These are phyloP conservation scores for Callopanchax toddi DNA, from an alignment of 2,113 vertebrate species.

Conservation along the genomic window DNA sequence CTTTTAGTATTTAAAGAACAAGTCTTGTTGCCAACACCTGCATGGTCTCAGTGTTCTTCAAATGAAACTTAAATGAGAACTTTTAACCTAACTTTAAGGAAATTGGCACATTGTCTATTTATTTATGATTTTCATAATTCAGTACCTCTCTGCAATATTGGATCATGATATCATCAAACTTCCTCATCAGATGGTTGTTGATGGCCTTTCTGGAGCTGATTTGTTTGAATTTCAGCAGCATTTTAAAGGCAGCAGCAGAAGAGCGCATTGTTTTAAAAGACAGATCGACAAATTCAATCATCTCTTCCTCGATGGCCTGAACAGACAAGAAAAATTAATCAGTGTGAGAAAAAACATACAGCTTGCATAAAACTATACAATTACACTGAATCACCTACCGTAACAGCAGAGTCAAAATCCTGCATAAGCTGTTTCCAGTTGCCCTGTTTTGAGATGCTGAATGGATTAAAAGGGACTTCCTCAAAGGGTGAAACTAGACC, in stretches of 20 bases:
- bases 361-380: not conserved
- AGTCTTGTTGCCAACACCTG: too few relatives aligned
- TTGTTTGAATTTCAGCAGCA: conserved; percentile 90
- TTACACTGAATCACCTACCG: conserved; percentile 70
- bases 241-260: conserved; percentile 88
- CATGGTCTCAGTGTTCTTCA: too few relatives aligned
- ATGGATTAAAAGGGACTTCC: conserved; percentile 85
- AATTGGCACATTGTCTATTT: too few relatives aligned
- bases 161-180: conserved; percentile 85
- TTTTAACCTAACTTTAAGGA: too few relatives aligned
- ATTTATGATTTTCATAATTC: not conserved
- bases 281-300: conserved; percentile 87
- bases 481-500: conserved; percentile 83
- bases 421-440: conserved; percentile 87
- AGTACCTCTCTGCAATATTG: conserved; percentile 94
- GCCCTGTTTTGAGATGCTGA: conserved; percentile 75
- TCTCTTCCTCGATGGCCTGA: conserved; percentile 89
- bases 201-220: conserved; percentile 84
- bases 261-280: conserved; percentile 91
- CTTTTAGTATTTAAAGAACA: too few relatives aligned
- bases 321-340: conserved; percentile 6
- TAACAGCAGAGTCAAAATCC: conserved; percentile 83
- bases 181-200: conserved; percentile 89
- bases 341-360: not conserved
- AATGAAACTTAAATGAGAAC: too few relatives aligned